Evolutionary conservation across 1,140 invertebrate species (phyloP).

Genomic region (Papilio glaucus): DNA sequence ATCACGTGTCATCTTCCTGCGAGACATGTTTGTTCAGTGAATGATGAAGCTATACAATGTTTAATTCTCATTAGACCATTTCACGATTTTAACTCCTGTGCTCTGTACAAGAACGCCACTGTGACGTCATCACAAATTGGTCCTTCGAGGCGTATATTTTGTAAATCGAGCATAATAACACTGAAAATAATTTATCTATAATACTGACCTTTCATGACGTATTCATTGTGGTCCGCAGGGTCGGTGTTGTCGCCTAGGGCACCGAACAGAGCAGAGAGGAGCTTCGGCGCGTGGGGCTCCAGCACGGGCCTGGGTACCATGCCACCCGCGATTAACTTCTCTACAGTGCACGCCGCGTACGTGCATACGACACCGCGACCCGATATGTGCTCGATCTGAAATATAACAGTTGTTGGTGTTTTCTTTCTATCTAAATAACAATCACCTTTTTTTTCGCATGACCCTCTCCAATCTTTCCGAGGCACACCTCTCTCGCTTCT

Average conservation of each 20-base stretch:
- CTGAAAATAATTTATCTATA: background rate
- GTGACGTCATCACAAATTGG: background rate
- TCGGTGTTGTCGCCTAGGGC: constrained; percentile 88
- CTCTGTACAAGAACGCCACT: too few species aligned
- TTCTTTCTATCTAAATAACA: too few species aligned
- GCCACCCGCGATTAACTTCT: constrained; percentile 90
- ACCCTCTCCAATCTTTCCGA: too few species aligned
- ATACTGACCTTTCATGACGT: constrained; percentile 94
- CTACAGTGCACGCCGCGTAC: constrained; percentile 96
- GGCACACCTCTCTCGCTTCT: too few species aligned
- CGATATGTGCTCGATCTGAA: constrained; percentile 86
- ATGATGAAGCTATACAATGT: too few species aligned
- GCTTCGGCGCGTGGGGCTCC: constrained; percentile 85
- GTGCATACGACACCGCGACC: constrained; percentile 95
- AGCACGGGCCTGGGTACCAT: constrained; percentile 86
- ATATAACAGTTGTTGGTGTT: constrained; percentile 26
- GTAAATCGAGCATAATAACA: too few species aligned
- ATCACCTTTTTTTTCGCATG: too few species aligned
- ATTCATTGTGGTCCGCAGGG: constrained; percentile 96
- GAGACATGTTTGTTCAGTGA: too few species aligned
- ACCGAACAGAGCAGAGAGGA: constrained; percentile 91
- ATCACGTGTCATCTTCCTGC: too few species aligned
- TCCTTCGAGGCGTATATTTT: background rate
- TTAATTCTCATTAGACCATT: too few species aligned
- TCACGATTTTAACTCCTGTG: too few species aligned